Conservation (phyloP, 1,140 invertebrate species). For the Drosophila pseudoobscura region DNA sequence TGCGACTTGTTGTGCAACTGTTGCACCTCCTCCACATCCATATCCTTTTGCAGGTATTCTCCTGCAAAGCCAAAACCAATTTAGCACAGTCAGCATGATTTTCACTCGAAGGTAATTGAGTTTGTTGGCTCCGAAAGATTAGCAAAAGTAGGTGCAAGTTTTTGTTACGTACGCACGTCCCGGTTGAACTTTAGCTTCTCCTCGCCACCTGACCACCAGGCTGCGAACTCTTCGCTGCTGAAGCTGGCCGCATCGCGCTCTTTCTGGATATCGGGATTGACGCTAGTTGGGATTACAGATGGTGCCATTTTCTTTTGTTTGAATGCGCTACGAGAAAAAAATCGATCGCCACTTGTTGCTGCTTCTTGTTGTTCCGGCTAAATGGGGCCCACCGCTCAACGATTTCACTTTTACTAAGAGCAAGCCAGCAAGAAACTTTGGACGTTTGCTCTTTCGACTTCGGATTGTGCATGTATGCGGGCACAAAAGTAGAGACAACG, state of each 20-base stretch:
- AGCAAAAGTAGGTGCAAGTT: slow-evolving; percentile 8
- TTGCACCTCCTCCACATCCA: slow-evolving; percentile 31
- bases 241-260: slow-evolving; percentile 91
- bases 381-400: not conserved
- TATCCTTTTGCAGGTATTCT: slow-evolving; percentile 44
- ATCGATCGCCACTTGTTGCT: not conserved
- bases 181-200: slow-evolving; percentile 87
- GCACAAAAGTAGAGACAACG: no score
- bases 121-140: slow-evolving; percentile 21
- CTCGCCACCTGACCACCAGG: slow-evolving; percentile 90
- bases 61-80: slow-evolving; percentile 23
- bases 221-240: slow-evolving; percentile 89
- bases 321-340: slow-evolving; percentile 5
- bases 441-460: no score
- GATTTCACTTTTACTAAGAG: slow-evolving; percentile 15
- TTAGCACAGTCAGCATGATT: slow-evolving; percentile 42
- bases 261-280: slow-evolving; percentile 86
- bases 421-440: slow-evolving; percentile 30
- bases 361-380: no score
- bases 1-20: slow-evolving; percentile 59
- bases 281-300: slow-evolving; percentile 43
- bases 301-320: not conserved
- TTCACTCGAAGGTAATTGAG: not conserved
- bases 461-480: no score
- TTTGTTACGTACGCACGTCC: slow-evolving; percentile 58